phyloP scores from a whole-genome alignment of 2,888 invertebrate genomes.

The Pseudolycoriella hygida region DNA sequence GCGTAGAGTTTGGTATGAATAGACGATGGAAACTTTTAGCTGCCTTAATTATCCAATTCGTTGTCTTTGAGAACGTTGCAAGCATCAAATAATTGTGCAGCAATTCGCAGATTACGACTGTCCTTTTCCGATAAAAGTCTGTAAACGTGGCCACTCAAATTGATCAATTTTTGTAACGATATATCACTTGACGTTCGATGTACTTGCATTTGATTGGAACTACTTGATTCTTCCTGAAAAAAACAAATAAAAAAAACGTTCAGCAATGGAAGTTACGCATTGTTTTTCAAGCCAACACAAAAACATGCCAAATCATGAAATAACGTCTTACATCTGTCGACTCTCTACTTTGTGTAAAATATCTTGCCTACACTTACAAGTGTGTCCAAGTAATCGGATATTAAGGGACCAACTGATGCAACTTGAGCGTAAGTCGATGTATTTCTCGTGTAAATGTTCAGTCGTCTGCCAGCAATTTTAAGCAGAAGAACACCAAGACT shows the following conservation, averaged over 20 bases:
- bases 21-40: no score
- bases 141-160: slow-evolving; percentile 26
- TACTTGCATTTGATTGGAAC: neutral
- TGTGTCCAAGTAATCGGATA: slow-evolving; percentile 57
- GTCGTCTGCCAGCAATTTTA: slow-evolving; percentile 62
- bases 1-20: no score
- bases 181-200: slow-evolving; percentile 1
- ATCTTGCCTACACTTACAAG: slow-evolving; percentile 31
- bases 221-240: no score
- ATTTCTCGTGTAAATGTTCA: slow-evolving; percentile 45
- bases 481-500: slow-evolving; percentile 52
- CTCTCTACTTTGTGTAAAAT: neutral
- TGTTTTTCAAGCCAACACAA: no score
- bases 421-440: slow-evolving; percentile 45
- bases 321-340: no score
- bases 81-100: slow-evolving; percentile 32
- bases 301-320: no score
- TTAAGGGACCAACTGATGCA: slow-evolving; percentile 55
- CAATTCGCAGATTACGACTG: slow-evolving; percentile 26
- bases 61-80: slow-evolving; percentile 21
- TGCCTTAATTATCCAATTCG: no score
- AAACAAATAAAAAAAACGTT: no score
- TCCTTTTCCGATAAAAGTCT: slow-evolving; percentile 27
- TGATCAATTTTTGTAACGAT: slow-evolving; percentile 19
- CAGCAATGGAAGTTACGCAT: no score